These are phyloP conservation scores for Rhizoglyphus robini DNA, from an alignment of 1,140 invertebrate species.

Conservation along the genomic window DNA sequence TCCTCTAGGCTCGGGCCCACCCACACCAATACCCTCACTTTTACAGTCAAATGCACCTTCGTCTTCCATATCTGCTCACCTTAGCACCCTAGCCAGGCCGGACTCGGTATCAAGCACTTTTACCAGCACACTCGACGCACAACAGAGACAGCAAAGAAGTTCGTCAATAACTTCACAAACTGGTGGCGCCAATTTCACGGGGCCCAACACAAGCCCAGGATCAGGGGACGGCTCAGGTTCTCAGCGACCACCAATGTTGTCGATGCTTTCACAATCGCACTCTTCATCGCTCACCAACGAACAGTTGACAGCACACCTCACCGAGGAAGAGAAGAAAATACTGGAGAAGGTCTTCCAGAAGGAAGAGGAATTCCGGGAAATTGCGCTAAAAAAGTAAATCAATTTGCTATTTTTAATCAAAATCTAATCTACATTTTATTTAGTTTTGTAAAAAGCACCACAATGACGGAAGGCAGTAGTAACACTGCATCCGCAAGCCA, in stretches of 20 bases:
- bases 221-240: neutral
- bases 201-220: neutral
- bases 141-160: neutral
- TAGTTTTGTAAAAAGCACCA: constrained; percentile 3
- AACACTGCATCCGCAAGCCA: neutral
- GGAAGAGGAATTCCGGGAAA: constrained; percentile 22
- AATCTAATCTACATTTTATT: neutral
- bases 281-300: constrained; percentile 22
- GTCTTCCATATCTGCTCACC: too few relatives aligned
- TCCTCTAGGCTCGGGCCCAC: neutral
- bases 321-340: constrained; percentile 21
- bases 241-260: constrained; percentile 7
- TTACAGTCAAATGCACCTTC: too few relatives aligned
- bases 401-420: neutral
- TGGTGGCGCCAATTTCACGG: neutral
- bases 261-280: constrained; percentile 2
- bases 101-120: too few relatives aligned
- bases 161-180: neutral
- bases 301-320: constrained; percentile 23
- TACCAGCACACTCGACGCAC: too few relatives aligned
- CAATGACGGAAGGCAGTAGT: neutral
- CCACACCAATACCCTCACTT: neutral
- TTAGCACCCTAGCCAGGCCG: too few relatives aligned
- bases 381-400: constrained; percentile 18
- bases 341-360: constrained; percentile 23